phyloP scores from a whole-genome alignment of 2,888 invertebrate species.

The Phoenoteleia sp. region DNA sequence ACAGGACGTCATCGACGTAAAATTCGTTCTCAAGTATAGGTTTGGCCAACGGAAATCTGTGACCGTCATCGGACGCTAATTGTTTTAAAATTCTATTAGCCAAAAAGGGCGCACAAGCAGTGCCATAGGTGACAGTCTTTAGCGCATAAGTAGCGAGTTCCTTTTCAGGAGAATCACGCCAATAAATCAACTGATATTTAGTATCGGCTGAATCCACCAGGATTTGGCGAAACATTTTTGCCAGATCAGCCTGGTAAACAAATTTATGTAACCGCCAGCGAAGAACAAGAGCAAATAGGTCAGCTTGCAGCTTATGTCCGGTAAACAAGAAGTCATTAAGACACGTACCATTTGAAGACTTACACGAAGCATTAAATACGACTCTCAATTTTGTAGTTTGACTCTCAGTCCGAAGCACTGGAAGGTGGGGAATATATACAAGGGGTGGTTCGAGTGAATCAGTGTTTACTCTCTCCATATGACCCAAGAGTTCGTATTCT shows the following conservation, averaged over 20 bases:
- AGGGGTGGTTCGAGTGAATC: neutral
- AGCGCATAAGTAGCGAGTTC: neutral
- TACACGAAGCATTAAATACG: constrained; percentile 34
- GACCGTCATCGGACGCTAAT: neutral
- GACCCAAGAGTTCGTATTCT: neutral
- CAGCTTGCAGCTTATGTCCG: neutral
- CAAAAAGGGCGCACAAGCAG: neutral
- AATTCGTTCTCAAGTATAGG: no score
- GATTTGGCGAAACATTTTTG: neutral
- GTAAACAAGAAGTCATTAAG: neutral
- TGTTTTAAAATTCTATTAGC: neutral
- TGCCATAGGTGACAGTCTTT: neutral
- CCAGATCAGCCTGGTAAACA: neutral
- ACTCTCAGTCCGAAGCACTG: constrained; percentile 42
- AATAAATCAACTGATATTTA: neutral
- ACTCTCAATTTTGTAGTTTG: constrained; percentile 39
- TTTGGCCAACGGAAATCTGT: neutral
- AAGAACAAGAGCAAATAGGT: neutral
- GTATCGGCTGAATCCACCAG: neutral
- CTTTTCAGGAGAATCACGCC: neutral
- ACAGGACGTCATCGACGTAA: no score
- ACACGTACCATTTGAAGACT: neutral
- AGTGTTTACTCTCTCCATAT: neutral
- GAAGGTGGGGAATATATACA: constrained; percentile 48
- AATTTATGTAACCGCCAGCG: neutral